Evolutionary conservation across 2,113 vertebrate species (phyloP).

Genomic region (Alosa alosa): DNA sequence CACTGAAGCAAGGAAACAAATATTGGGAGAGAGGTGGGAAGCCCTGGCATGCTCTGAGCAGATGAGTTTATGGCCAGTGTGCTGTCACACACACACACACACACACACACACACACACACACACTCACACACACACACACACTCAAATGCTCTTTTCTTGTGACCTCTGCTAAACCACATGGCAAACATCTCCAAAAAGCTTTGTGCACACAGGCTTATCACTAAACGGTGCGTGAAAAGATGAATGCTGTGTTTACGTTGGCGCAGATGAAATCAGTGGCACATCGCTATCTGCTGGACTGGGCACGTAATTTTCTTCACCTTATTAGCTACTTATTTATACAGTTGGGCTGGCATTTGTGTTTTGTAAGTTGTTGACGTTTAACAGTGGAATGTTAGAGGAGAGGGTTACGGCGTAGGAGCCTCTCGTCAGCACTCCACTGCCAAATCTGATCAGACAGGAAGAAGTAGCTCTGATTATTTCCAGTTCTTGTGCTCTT

Average conservation of each 20-base stretch:
- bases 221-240: not conserved
- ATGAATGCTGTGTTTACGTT: not conserved
- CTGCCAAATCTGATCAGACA: constrained; percentile 9
- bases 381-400: not conserved
- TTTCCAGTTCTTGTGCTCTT: not conserved
- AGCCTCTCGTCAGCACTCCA: not conserved
- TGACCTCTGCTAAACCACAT: not conserved
- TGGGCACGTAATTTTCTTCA: not conserved
- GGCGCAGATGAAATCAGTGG: not conserved
- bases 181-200: not conserved
- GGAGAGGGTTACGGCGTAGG: not conserved
- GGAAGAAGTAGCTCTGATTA: not conserved
- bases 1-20: constrained; percentile 20
- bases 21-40: not conserved
- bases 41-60: not conserved
- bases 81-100: not conserved
- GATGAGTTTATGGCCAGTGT: not conserved
- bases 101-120: not conserved
- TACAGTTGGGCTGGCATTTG: not conserved
- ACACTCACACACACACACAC: not conserved
- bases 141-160: not conserved
- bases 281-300: not conserved
- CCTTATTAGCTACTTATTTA: not conserved
- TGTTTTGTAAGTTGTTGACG: not conserved
- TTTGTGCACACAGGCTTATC: not conserved